Base-by-base conservation (phyloP, 2,113 vertebrate species). In the Heterochromis multidens region DNA sequence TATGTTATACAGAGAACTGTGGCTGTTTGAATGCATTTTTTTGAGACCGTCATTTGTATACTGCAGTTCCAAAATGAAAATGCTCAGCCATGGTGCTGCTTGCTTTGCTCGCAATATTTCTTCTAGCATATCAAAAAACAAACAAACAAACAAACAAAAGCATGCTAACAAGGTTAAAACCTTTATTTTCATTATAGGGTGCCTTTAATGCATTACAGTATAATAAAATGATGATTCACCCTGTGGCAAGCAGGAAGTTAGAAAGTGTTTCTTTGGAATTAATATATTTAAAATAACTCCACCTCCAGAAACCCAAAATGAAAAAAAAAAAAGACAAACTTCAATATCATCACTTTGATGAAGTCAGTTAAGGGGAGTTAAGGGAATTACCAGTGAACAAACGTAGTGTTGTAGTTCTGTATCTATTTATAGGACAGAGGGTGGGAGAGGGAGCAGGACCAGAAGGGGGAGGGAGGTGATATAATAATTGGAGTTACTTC, bases 401-500 rank as follows among this genome's bases (percentile, higher is more conserved):
- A 82, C 88, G 46, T 52, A 80, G 79, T 78, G 77, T 78, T 89
- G 80, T 79, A 79, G 77, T 78, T 77, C 35, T 5, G 12, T 46
- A 21, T 87, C 82, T 90, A 91, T 93, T 89, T 87, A 91, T 89
- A 88, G 87, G 31, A 79, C 54, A 43, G 78, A 35, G 43, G 57
- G 74, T 80, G 74, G n/a, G 40, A 65, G 74, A 57, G 61, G 49
- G 49, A 61, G 21, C 1, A 70, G 79, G 37, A 77, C 29, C 67
- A 85, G 87, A 25, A 76, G 58, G 43, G 61, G 21, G 60, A 79
- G 35, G n/a, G 82, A 35, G 13, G 63, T 70, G 91, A 89, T 92
- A 90, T 87, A 84, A 88, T 90, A 88, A 91, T 85, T 89, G 82
- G 83, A 93, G 85, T 88, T 90, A 88, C 70, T 86, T 92, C 76